phyloP scores from a whole-genome alignment of 1,140 invertebrate species.

The Cyclargus thomasi region DNA sequence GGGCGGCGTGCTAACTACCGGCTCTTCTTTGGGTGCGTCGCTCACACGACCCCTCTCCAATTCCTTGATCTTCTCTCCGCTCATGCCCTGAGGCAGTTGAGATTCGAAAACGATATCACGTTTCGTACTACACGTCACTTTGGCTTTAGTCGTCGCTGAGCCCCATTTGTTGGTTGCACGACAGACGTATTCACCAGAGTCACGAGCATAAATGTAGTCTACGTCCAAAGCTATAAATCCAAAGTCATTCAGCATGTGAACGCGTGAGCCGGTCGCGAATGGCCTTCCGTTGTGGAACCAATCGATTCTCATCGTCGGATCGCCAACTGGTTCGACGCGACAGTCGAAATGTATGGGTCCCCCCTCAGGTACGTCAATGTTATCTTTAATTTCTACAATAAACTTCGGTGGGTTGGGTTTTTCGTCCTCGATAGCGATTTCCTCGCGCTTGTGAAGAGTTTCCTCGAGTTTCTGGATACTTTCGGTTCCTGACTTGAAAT shows the following conservation, averaged over 20 bases:
- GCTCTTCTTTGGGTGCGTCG: slow-evolving; percentile 82
- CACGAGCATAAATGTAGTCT: slow-evolving; percentile 90
- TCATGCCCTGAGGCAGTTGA: slow-evolving; percentile 94
- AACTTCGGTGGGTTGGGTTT: slow-evolving; percentile 90
- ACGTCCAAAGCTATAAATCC: slow-evolving; percentile 95
- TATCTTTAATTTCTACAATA: slow-evolving; percentile 88
- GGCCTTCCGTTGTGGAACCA: slow-evolving; percentile 95
- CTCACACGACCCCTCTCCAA: slow-evolving; percentile 89
- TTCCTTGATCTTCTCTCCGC: slow-evolving; percentile 93
- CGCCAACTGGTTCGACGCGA: slow-evolving; percentile 89
- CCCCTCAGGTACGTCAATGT: slow-evolving; percentile 89
- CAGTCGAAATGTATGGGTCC: slow-evolving; percentile 94
- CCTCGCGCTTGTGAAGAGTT: slow-evolving; percentile 89
- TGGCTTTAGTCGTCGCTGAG: slow-evolving; percentile 87
- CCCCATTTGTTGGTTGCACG: slow-evolving; percentile 92
- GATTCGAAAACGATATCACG: slow-evolving; percentile 93
- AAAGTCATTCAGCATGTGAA: slow-evolving; percentile 95
- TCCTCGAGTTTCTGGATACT: slow-evolving; percentile 94
- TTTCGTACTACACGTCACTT: slow-evolving; percentile 89
- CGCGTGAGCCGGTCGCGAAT: slow-evolving; percentile 90
- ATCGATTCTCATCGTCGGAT: slow-evolving; percentile 92
- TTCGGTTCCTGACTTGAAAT: slow-evolving; percentile 90
- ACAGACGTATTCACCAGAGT: slow-evolving; percentile 91
- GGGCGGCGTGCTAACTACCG: slow-evolving; percentile 80
- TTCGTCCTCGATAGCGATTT: slow-evolving; percentile 88